phyloP scores from a whole-genome alignment of 1,140 invertebrate species.

The Colletes latitarsis region DNA sequence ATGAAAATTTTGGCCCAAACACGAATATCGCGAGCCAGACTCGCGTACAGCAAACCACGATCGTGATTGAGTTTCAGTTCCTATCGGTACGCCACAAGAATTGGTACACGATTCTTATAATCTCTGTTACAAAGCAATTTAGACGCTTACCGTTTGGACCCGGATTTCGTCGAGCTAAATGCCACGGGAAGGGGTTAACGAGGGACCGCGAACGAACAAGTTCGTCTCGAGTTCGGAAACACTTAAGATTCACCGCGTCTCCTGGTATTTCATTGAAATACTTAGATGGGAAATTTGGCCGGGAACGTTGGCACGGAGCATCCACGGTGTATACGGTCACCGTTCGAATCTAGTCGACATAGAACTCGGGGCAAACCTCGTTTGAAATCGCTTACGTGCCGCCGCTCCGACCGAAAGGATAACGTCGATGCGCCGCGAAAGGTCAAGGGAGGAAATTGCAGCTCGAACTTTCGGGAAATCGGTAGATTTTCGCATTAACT shows the following conservation, averaged over 20 bases:
- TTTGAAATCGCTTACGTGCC: slow-evolving; percentile 29
- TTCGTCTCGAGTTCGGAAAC: background rate
- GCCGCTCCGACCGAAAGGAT: slow-evolving; percentile 5
- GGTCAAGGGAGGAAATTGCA: slow-evolving; percentile 42
- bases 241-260: background rate
- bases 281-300: background rate
- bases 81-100: too few species aligned
- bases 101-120: too few species aligned
- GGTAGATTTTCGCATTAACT: background rate
- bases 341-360: background rate
- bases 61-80: too few species aligned
- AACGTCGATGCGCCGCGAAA: slow-evolving; percentile 12
- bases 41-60: too few species aligned
- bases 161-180: too few species aligned
- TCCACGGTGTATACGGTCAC: background rate
- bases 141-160: too few species aligned
- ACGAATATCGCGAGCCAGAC: too few species aligned
- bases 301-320: background rate
- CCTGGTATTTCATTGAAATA: background rate
- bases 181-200: too few species aligned
- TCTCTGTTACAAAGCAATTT: too few species aligned
- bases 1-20: too few species aligned
- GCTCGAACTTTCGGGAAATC: slow-evolving; percentile 19
- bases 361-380: slow-evolving; percentile 1
- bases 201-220: too few species aligned